Evolutionary conservation across 2,888 invertebrate genomes (phyloP), one percentile per base, ranked within the genome.

Genomic region (Eudemis profundana): DNA sequence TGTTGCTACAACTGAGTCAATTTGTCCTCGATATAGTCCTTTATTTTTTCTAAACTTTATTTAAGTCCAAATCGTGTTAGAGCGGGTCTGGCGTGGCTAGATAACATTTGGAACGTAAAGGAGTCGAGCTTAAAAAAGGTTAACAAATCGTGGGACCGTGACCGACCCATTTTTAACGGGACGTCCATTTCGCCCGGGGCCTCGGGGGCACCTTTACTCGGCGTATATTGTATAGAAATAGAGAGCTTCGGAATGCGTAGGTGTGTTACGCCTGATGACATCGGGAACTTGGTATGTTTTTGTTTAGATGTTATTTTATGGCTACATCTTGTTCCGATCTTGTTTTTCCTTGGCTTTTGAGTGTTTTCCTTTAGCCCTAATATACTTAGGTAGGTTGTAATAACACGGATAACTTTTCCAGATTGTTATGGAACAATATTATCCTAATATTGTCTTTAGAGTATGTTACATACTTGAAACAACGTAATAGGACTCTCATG

Each of bases 111-210:
- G 33, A 33, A 57, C 50, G 50, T 64, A 64, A 64, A 64, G 44
- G n/a, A 57, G 29, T 17, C 21, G 33, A 57, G 57, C 57, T 64
- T 64, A 64, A 64, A 57, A 64, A 64, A 51, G 64, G 64, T 64
- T 64, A 64, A 64, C 64, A 51, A 59, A 64, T 64, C 64, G 57
- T 50, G 50, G 42, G 50, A 50, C 57, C 64, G 50, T 64, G 64
- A 57, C 64, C 64, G 64, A 38, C 57, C 64, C 64, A 59, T 64
- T 64, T 64, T 64, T 64, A 64, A 64, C 53, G 50, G 33, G 61
- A 38, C 27, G 47, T 44, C 57, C 57, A 15, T 57, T 50, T 33
- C 21, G 57, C 15, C 36, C 38, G 23, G 49, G 17, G 50, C 38
- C 57, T 64, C 63, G 10, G 49, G 56, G 29, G 63, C 33, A 50